Evolutionary conservation across 2,797 vertebrate genomes (phyloP).

Genomic region (Eulemur rubriventer): DNA sequence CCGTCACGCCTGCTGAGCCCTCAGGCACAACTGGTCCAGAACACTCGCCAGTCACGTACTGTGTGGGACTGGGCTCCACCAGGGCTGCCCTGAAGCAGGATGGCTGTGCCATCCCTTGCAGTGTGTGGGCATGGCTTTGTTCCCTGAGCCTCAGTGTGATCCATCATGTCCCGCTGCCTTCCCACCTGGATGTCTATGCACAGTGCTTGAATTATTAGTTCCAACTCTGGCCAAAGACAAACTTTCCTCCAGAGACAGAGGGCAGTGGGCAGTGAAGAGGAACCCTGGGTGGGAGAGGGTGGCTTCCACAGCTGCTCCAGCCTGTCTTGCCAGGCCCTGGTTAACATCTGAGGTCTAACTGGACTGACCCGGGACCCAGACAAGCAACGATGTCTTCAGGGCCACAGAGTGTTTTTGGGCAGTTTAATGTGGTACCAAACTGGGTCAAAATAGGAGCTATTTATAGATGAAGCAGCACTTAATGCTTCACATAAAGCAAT

Average conservation of each 20-base stretch:
- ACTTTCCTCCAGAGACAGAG: background rate
- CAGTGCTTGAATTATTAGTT: background rate
- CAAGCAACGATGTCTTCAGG: background rate
- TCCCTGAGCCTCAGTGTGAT: background rate
- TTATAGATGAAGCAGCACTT: conserved; percentile 79
- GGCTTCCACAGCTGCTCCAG: background rate
- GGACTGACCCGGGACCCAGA: conserved; percentile 56
- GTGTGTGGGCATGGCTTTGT: background rate
- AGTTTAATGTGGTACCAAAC: conserved; percentile 77
- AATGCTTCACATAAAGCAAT: conserved; percentile 78
- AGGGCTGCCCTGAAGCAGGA: background rate
- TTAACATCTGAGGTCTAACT: conserved; percentile 55
- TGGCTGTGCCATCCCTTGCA: no score
- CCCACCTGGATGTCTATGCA: background rate
- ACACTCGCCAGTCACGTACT: conserved; percentile 72
- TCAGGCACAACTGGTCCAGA: conserved; percentile 53
- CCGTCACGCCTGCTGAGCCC: conserved; percentile 50
- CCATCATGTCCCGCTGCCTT: background rate
- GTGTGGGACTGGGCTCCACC: conserved; percentile 31
- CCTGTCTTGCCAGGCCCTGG: background rate
- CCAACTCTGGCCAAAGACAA: conserved; percentile 52
- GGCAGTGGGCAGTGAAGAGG: background rate
- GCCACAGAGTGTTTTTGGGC: conserved; percentile 57
- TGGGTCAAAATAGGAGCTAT: conserved; percentile 40
- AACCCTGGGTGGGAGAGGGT: fast-evolving